phyloP scores from a whole-genome alignment of 2,113 vertebrate genomes.

The Oophaga pumilio region DNA sequence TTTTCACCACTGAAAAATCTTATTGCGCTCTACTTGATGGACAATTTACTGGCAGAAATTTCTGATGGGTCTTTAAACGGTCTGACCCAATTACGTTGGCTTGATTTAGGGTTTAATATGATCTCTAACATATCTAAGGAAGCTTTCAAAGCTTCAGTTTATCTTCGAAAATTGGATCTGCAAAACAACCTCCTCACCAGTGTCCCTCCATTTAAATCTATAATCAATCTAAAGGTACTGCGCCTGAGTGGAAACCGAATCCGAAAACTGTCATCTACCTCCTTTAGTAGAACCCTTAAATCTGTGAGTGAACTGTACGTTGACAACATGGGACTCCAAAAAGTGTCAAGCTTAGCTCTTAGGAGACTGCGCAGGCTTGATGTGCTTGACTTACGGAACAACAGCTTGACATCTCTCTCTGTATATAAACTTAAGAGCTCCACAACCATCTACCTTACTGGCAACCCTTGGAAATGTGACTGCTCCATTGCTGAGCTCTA shows the following conservation, averaged over 20 bases:
- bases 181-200: conserved; percentile 46
- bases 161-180: conserved; percentile 32
- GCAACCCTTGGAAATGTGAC: conserved; percentile 61
- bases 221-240: neutral
- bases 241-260: conserved; percentile 14
- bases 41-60: conserved; percentile 51
- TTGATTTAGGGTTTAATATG: conserved; percentile 47
- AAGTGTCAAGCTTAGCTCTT: neutral
- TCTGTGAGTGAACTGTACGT: conserved; percentile 47
- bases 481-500: conserved; percentile 55
- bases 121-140: conserved; percentile 34
- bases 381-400: conserved; percentile 55
- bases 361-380: conserved; percentile 39
- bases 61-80: conserved; percentile 16
- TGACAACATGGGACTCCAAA: conserved; percentile 44
- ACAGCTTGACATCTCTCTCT: conserved; percentile 45
- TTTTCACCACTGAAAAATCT: conserved; percentile 54
- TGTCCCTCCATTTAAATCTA: neutral
- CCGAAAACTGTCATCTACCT: neutral
- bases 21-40: conserved; percentile 44
- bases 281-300: conserved; percentile 18
- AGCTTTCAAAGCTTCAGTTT: neutral
- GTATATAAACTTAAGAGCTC: conserved; percentile 2
- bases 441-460: conserved; percentile 45
- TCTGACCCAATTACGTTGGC: conserved; percentile 25